Evolutionary conservation across 1,140 invertebrate genomes (phyloP), one percentile per base, ranked within the genome.

Genomic region (Cecropterus lyciades): DNA sequence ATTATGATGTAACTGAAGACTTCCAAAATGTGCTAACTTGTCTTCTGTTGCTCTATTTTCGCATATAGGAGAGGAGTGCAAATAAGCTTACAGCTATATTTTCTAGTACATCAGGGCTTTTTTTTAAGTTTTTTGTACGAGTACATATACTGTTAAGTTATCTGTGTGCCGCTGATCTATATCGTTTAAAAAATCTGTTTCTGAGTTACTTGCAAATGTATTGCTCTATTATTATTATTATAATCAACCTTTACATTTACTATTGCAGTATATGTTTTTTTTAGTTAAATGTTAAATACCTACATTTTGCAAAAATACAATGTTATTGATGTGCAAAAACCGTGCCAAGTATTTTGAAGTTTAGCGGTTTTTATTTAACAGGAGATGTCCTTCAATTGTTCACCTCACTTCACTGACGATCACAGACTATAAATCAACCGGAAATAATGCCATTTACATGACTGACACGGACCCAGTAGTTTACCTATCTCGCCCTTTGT

Each of bases 401-500:
- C 42, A 30, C 20, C 42, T 27, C 46, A 49, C 10, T 45, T 17
- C 17, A 30, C 27, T 20, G 57, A 60, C 16, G 27, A 60, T 60
- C 16, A 60, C 14, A 60, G 45, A 60, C 45, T 37, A 60, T 60
- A 60, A 60, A 60, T 60, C 57, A 60, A 3, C 57, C 37, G 40
- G 63, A 65, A 60, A 62, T 65, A 46, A 65, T 70, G 63, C 17
- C 49, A 52, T 69, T 68, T 68, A 45, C 33, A 70, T 70, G 43
- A 63, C 53, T 63, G 64, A 51, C 62, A 52, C 40, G 53, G 60
- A 63, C 64, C 63, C n/a, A n/a, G n/a, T n/a, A n/a, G 65, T 65
- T 65, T 53, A 63, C 15, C 48, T 68, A 46, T 67, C 27, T 63
- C 24, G 49, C 37, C 62, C 63, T 71, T 69, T 63, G 65, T 66